phyloP scores from a whole-genome alignment of 2,113 vertebrate species.

The Jacana jacana region DNA sequence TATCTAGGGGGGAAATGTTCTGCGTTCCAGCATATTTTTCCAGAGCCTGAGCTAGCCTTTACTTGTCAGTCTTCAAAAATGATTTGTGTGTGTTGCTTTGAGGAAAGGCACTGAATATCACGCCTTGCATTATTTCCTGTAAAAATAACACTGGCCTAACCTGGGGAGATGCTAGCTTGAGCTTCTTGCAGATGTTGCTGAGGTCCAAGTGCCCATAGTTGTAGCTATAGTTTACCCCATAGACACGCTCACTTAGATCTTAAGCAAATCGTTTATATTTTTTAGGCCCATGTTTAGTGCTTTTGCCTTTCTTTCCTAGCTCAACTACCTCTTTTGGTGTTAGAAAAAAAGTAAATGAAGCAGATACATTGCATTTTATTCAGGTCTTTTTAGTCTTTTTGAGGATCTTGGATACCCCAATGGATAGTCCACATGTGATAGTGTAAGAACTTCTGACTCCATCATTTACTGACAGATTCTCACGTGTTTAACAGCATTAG shows the following conservation, averaged over 20 bases:
- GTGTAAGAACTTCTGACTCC: not conserved
- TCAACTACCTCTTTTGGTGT: not conserved
- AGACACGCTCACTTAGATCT: not conserved
- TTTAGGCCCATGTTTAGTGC: not conserved
- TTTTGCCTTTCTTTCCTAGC: not conserved
- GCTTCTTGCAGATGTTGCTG: not conserved
- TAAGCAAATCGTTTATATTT: not conserved
- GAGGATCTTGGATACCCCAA: not conserved
- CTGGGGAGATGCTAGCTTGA: not conserved
- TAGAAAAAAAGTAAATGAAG: not conserved
- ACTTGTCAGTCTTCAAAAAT: not conserved
- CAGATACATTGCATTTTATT: not conserved
- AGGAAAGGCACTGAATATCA: not conserved
- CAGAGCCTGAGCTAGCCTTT: not conserved
- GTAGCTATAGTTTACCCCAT: not conserved
- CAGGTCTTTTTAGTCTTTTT: not conserved
- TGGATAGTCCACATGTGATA: not conserved
- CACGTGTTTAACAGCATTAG: not conserved
- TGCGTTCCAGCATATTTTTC: not conserved
- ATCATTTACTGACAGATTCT: not conserved
- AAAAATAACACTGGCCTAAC: not conserved
- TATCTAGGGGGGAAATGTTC: not conserved
- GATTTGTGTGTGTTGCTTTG: not conserved
- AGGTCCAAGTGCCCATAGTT: not conserved
- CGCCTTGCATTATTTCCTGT: not conserved